A percentile compares a stretch with the other conserved stretches of the same genome.
Evolutionary conservation across 2,888 invertebrate genomes (phyloP).

Genomic region (Polyploca ridens): DNA sequence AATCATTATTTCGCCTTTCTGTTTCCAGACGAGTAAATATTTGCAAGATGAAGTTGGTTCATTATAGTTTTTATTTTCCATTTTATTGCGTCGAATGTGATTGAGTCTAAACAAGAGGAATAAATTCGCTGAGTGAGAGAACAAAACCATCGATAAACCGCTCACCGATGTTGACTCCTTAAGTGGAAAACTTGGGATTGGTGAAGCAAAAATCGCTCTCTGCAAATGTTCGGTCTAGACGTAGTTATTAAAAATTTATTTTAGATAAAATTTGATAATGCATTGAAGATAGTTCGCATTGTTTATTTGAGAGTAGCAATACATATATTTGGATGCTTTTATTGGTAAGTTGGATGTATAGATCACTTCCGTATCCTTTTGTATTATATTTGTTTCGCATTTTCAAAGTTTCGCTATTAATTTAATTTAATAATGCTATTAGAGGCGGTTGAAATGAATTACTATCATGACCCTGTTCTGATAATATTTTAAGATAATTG

Average conservation of each 20-base stretch:
- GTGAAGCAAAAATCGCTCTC: constrained; percentile 63
- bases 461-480: constrained; percentile 17
- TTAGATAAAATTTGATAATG: constrained; percentile 64
- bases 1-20: constrained; percentile 51
- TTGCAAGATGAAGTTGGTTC: constrained; percentile 70
- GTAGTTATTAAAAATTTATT: constrained; percentile 75
- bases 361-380: not conserved
- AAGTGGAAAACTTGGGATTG: constrained; percentile 72
- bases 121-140: constrained; percentile 55
- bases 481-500: constrained; percentile 54
- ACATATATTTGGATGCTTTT: not conserved
- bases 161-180: constrained; percentile 57
- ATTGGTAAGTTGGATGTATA: not conserved
- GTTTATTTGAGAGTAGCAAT: not conserved
- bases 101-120: constrained; percentile 76
- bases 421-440: not conserved
- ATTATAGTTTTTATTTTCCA: constrained; percentile 75
- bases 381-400: not conserved
- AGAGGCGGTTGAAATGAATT: not conserved
- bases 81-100: constrained; percentile 71
- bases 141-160: constrained; percentile 68
- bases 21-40: constrained; percentile 69
- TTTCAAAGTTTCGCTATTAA: not conserved
- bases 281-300: constrained; percentile 41
- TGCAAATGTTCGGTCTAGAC: constrained; percentile 77